A percentile compares a stretch with the other conserved stretches of the same genome.
phyloP scores from a whole-genome alignment of 2,797 vertebrate species.

The Gymnothorax reevesii region DNA sequence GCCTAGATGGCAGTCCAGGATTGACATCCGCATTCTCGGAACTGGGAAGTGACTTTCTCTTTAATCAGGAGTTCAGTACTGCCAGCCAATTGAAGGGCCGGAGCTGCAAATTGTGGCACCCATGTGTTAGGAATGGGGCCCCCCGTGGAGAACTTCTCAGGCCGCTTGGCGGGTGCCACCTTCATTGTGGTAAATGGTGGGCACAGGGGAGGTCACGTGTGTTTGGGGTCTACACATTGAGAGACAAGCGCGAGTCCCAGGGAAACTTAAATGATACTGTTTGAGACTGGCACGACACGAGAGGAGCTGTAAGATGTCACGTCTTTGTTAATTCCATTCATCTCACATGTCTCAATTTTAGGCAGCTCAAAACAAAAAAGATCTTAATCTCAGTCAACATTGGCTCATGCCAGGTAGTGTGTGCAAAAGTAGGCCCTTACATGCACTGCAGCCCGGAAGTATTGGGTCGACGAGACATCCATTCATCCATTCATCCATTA shows the following conservation, averaged over 20 bases:
- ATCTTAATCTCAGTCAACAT: not conserved
- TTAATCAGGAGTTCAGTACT: conserved; percentile 4
- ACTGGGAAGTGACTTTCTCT: conserved; percentile 1
- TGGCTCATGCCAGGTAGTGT: not conserved
- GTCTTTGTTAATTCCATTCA: not conserved
- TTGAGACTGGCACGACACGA: not conserved
- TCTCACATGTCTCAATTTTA: not conserved
- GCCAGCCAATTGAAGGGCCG: conserved; percentile 32
- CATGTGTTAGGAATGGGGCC: conserved; percentile 46
- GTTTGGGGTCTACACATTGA: no score
- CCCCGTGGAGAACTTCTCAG: not conserved
- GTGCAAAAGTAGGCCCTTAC: not conserved
- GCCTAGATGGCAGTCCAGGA: not conserved
- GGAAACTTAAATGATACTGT: not conserved
- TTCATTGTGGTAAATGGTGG: not conserved
- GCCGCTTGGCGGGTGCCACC: not conserved
- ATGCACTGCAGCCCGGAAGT: not conserved
- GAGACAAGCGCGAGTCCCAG: not conserved
- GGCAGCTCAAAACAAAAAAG: not conserved
- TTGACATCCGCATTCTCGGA: not conserved
- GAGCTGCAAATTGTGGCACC: conserved; percentile 53
- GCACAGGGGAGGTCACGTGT: not conserved
- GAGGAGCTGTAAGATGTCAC: not conserved
- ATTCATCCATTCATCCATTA: not conserved
- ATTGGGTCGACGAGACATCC: not conserved